phyloP scores from a whole-genome alignment of 2,888 invertebrate species.

The Pristionchus maxplancki region DNA sequence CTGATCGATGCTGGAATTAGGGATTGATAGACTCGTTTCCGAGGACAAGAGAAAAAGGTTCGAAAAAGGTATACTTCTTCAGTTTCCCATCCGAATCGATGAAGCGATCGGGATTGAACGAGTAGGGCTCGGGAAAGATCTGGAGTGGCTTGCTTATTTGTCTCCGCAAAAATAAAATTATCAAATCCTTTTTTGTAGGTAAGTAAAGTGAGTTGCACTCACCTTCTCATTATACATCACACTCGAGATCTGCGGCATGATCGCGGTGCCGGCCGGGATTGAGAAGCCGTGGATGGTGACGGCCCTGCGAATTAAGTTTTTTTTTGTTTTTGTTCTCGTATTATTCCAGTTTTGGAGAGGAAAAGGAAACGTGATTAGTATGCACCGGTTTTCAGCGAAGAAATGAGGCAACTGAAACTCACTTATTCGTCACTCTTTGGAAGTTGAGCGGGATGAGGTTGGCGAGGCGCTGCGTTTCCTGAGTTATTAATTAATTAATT shows the following conservation, averaged over 20 bases:
- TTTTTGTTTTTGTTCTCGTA: too few relatives aligned
- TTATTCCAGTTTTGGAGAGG: not conserved
- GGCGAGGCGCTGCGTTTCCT: not conserved
- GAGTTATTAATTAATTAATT: not conserved
- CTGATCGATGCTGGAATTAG: not conserved
- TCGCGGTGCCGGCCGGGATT: not conserved
- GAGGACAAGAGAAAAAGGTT: too few relatives aligned
- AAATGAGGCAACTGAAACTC: not conserved
- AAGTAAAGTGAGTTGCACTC: too few relatives aligned
- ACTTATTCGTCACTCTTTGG: not conserved
- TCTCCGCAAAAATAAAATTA: not conserved
- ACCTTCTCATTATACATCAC: not conserved
- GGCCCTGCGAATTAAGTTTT: too few relatives aligned
- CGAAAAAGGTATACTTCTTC: not conserved
- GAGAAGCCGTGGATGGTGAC: not conserved
- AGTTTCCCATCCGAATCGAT: not conserved
- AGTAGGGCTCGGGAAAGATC: not conserved
- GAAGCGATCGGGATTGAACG: not conserved
- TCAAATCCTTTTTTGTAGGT: too few relatives aligned
- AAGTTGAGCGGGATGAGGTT: not conserved
- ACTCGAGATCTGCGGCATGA: constrained; percentile 10
- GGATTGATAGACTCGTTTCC: too few relatives aligned
- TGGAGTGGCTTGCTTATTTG: not conserved
- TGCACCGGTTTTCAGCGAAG: not conserved
- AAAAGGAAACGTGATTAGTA: too few relatives aligned